Percentiles rank a stretch among this genome's conserved stretches.
phyloP scores from a whole-genome alignment of 2,113 vertebrate genomes.

The Mus pahari region DNA sequence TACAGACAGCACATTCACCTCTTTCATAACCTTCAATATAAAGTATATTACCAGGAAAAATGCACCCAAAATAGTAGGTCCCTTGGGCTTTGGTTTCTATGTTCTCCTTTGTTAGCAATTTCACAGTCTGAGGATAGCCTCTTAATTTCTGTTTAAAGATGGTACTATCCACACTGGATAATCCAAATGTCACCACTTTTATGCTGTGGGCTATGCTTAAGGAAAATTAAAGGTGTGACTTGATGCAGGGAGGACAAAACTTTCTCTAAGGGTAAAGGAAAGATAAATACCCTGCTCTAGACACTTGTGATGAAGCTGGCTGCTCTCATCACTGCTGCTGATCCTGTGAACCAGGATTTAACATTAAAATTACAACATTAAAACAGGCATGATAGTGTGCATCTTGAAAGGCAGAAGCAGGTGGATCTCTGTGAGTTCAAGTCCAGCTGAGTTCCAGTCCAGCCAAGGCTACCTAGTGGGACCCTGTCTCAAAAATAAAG shows the following conservation, averaged over 20 bases:
- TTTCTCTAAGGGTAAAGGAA: not conserved
- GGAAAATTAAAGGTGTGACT: not conserved
- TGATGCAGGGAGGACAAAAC: not conserved
- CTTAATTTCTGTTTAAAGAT: not conserved
- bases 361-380: not conserved
- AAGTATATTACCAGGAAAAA: not conserved
- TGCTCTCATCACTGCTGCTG: not conserved
- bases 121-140: not conserved
- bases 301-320: not conserved
- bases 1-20: not conserved
- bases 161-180: not conserved
- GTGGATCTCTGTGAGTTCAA: not conserved
- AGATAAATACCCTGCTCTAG: not conserved
- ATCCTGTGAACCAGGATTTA: not conserved
- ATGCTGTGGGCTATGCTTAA: not conserved
- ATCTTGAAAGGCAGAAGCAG: not conserved
- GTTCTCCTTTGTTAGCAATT: not conserved
- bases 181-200: not conserved
- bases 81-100: not conserved
- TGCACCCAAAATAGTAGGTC: not conserved
- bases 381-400: not conserved
- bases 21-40: conserved; percentile 5
- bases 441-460: not conserved
- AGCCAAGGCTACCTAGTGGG: not conserved
- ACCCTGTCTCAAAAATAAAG: not conserved